A percentile compares a stretch with the other conserved stretches of the same genome.
Evolutionary conservation across 2,113 vertebrate species (phyloP).

Genomic region (Heloderma charlesbogerti): DNA sequence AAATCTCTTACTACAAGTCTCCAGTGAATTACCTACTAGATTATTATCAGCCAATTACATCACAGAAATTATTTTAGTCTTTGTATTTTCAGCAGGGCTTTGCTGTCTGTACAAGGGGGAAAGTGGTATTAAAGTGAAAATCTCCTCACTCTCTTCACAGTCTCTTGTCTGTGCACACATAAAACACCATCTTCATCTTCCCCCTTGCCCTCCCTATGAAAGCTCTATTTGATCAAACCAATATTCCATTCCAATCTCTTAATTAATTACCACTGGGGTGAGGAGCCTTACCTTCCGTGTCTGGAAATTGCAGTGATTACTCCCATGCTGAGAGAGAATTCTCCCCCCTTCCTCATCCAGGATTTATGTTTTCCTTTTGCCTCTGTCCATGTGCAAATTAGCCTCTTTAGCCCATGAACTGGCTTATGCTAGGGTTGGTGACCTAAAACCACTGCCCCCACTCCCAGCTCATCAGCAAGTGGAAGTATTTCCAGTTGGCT

Average conservation of each 20-base stretch:
- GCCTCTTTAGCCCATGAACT: constrained; percentile 34
- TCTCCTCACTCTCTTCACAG: neutral
- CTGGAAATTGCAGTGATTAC: constrained; percentile 63
- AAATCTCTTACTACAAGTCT: neutral
- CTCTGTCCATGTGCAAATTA: constrained; percentile 62
- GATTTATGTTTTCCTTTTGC: constrained; percentile 55
- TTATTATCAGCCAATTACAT: neutral
- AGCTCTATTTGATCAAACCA: constrained; percentile 52
- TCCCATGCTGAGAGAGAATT: constrained; percentile 51
- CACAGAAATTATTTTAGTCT: accelerated
- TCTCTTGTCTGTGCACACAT: accelerated
- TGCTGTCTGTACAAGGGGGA: neutral
- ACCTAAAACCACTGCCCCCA: constrained; percentile 57
- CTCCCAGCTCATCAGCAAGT: constrained; percentile 67
- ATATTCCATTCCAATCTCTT: constrained; percentile 41
- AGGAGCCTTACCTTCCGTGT: constrained; percentile 56
- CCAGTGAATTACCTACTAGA: no score
- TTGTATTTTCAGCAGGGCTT: neutral
- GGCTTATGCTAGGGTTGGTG: constrained; percentile 63
- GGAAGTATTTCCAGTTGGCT: constrained; percentile 74
- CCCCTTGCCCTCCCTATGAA: constrained; percentile 25
- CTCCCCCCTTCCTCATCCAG: neutral
- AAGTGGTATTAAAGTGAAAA: neutral
- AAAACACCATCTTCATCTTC: constrained; percentile 17
- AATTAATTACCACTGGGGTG: constrained; percentile 69